Conservation (phyloP, 2,888 invertebrate species). For the Thysanoteuthis rhombus region DNA sequence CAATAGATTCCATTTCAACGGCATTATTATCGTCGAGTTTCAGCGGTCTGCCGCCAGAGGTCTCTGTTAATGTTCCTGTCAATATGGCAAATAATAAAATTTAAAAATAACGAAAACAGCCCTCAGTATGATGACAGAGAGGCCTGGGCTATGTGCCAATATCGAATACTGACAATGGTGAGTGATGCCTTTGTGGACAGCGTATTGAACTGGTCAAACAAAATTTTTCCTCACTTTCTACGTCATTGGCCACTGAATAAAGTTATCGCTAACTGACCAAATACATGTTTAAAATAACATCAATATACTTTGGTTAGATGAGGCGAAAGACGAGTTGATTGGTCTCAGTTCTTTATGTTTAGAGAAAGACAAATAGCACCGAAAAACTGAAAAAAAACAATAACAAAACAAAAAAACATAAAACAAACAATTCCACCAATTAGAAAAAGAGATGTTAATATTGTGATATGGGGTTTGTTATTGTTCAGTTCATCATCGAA, state of each 20-base stretch:
- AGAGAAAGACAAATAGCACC: too few relatives aligned
- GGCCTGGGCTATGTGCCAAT: neutral
- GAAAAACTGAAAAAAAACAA: too few relatives aligned
- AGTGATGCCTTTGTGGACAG: neutral
- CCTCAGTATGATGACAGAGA: neutral
- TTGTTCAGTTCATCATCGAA: too few relatives aligned
- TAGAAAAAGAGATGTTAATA: too few relatives aligned
- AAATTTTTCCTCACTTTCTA: neutral
- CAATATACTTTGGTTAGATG: neutral
- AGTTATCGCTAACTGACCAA: neutral
- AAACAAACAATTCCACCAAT: too few relatives aligned
- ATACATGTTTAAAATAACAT: neutral
- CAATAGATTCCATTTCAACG: conserved; percentile 12
- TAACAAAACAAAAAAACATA: too few relatives aligned
- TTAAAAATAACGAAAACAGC: neutral
- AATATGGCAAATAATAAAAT: neutral
- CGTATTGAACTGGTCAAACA: neutral
- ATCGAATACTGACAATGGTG: neutral
- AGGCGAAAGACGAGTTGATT: too few relatives aligned
- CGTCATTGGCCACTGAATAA: neutral
- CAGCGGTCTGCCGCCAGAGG: neutral
- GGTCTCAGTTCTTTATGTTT: too few relatives aligned
- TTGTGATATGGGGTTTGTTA: too few relatives aligned
- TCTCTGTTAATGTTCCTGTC: neutral
- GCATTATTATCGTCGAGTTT: neutral